Evolutionary conservation across 2,888 invertebrate genomes (phyloP), one percentile per base, ranked within the genome.

Genomic region (Rhingia rostrata): DNA sequence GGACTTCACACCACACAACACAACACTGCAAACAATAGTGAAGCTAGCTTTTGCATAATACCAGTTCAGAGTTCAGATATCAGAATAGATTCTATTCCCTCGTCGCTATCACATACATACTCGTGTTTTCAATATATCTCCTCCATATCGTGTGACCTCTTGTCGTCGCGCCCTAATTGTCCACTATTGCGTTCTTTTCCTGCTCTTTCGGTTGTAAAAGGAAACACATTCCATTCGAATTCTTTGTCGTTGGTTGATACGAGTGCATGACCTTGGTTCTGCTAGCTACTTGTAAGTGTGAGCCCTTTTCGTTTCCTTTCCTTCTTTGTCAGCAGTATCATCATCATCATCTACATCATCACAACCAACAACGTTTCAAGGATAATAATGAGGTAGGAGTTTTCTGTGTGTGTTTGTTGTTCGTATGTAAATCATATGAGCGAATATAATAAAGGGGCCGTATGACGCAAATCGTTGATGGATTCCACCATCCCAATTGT

Each of bases 261-360:
- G 53, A 82, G 82, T 77, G 66, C 77, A 77, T 66, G 82, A 82
- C 82, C 82, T 82, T 82, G 82, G 77, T 61, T 72, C 51, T 77
- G 67, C 43, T 66, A 77, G 53, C 60, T 72, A 66, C 61, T 14
- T 70, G 39, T 45, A 73, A 49, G 70, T 66, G 74, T 69, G 75
- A 72, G 66, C 70, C 53, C 43, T 72, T 39, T 45, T 54, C 53
- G 22, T 22, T 61, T 4, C 4, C 4, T 10, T 41, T 35, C 33
- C 49, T 35, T 37, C 37, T 60, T 75, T 30, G 14, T 43, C 69
- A 33, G 60, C 30, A 22, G 1, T 22, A 22, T 22, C 22, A 22
- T 22, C 22, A 22, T 22, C 22, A 22, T 22, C 22, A 22, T 22
- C 22, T 22, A 22, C 22, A 22, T 22, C 22, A 22, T 22, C 22